Conservation (phyloP, 2,888 invertebrate genomes). For the Heliconius sara region DNA sequence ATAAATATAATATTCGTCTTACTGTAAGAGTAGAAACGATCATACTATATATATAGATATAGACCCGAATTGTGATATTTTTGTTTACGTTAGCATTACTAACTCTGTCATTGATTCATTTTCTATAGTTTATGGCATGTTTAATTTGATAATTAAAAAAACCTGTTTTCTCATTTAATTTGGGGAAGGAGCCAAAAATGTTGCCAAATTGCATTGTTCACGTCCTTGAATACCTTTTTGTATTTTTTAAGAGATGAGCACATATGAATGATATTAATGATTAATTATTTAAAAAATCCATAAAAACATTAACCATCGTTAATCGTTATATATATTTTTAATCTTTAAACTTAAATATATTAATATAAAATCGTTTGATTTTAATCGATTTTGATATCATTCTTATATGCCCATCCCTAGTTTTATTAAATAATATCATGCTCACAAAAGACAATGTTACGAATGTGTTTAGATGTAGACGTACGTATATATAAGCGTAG, state of each 20-base stretch:
- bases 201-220: conserved; percentile 77
- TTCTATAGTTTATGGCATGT: conserved; percentile 30
- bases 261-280: background rate
- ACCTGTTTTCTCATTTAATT: conserved; percentile 54
- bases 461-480: conserved; percentile 55
- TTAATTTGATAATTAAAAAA: conserved; percentile 32
- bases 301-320: background rate
- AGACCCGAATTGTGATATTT: conserved; percentile 75
- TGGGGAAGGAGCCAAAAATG: conserved; percentile 78
- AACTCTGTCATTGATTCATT: conserved; percentile 31
- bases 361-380: background rate
- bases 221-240: conserved; percentile 64
- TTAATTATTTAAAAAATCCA: background rate
- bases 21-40: conserved; percentile 42
- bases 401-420: conserved; percentile 9
- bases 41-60: conserved; percentile 60
- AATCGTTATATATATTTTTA: background rate
- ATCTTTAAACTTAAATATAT: background rate
- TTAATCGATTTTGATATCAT: conserved; percentile 1
- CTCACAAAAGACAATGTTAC: conserved; percentile 81
- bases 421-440: conserved; percentile 61
- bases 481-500: conserved; percentile 42
- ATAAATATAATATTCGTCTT: conserved; percentile 33
- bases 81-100: conserved; percentile 54
- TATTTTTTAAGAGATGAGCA: conserved; percentile 44